A percentile compares a stretch with the other conserved stretches of the same genome.
phyloP scores from a whole-genome alignment of 2,797 vertebrate genomes.

The Sebastes variabilis region DNA sequence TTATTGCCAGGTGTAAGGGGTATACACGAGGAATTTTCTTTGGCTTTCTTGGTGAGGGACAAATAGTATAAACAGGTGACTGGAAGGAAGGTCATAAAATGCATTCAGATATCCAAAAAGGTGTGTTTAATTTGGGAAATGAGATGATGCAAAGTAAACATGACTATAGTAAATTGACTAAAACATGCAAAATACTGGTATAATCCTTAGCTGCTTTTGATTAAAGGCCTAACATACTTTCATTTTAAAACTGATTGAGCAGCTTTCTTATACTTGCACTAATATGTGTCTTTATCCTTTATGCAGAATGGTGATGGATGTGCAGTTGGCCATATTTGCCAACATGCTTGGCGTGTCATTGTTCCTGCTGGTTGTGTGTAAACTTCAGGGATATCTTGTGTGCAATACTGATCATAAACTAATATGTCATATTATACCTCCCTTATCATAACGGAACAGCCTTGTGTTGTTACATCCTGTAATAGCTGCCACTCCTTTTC shows the following conservation, averaged over 20 bases:
- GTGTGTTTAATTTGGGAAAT: neutral
- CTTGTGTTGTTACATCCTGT: neutral
- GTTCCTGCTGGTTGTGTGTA: slow-evolving; percentile 90
- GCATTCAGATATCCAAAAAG: neutral
- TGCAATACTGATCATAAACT: neutral
- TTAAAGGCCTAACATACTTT: neutral
- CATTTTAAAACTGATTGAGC: neutral
- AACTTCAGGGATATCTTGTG: neutral
- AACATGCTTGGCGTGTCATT: slow-evolving; percentile 98
- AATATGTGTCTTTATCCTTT: neutral
- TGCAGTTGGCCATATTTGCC: slow-evolving; percentile 97
- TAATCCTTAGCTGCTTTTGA: neutral
- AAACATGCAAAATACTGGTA: neutral
- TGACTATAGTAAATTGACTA: neutral
- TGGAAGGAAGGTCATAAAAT: neutral
- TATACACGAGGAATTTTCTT: no score
- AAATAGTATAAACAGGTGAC: neutral
- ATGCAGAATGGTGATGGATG: slow-evolving; percentile 94
- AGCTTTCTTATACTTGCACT: neutral
- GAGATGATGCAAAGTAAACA: neutral
- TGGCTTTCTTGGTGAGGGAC: no score
- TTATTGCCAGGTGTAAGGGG: no score
- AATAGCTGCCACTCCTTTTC: neutral
- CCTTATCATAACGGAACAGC: neutral
- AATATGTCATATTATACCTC: neutral